These are phyloP conservation scores for Puffinus mauretanicus DNA, from an alignment of 2,113 vertebrate species.

Conservation along the genomic window DNA sequence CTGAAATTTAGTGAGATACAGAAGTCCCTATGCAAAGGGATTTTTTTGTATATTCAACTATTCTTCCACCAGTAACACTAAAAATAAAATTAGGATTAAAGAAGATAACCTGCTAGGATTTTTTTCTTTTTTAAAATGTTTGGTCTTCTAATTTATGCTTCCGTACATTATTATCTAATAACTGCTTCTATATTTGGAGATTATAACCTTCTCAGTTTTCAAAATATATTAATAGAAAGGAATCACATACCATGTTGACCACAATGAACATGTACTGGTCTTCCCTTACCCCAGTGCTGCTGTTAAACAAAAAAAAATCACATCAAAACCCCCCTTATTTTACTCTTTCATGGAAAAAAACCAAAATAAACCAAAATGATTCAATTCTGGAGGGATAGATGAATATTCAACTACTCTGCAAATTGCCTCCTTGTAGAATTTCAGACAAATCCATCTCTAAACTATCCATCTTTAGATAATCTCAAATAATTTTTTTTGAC, in stretches of 20 bases:
- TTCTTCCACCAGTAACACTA: not conserved
- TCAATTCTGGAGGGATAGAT: not conserved
- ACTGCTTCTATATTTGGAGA: not conserved
- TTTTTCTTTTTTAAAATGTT: not conserved
- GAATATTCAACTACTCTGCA: not conserved
- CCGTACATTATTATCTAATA: not conserved
- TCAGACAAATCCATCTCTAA: not conserved
- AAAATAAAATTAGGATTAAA: not conserved
- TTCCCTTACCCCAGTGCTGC: not conserved
- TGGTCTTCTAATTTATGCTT: not conserved
- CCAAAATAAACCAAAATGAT: not conserved
- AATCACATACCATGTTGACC: not conserved
- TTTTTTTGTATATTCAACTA: not conserved
- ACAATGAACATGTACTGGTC: not conserved
- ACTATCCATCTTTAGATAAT: not conserved
- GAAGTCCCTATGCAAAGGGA: not conserved
- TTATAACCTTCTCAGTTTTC: not conserved
- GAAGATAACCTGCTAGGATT: not conserved
- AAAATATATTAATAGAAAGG: not conserved
- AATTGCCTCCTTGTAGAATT: not conserved
- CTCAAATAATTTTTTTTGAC: not conserved
- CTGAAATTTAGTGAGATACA: not conserved
- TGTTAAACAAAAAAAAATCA: not conserved
- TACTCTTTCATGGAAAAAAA: not conserved
- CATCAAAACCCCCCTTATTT: not conserved